A percentile compares a stretch with the other conserved stretches of the same genome.
These are phyloP conservation scores for Arothron firmamentum DNA, from an alignment of 2,113 vertebrate genomes.

Conservation along the genomic window DNA sequence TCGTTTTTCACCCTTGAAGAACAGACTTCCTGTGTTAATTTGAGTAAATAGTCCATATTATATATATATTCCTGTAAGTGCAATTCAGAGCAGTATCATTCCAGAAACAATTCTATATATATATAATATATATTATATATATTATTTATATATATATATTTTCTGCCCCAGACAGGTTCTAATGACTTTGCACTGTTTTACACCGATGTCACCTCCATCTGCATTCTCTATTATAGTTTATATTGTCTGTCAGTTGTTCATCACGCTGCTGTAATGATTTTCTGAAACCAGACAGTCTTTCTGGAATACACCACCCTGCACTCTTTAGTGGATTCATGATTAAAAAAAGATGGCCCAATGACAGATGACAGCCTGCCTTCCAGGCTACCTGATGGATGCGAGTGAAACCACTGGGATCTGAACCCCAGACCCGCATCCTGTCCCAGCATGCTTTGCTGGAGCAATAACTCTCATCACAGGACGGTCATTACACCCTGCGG, in stretches of 20 bases:
- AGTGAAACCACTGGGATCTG: too few relatives aligned
- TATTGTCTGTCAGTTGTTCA: slow-evolving; percentile 38
- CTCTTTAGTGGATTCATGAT: slow-evolving; percentile 7
- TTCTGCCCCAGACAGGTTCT: background rate
- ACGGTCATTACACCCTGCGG: slow-evolving; percentile 44
- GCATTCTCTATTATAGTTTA: slow-evolving; percentile 46
- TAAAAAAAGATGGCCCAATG: background rate
- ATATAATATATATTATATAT: too few relatives aligned
- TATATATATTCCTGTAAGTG: background rate
- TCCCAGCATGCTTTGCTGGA: slow-evolving; percentile 26
- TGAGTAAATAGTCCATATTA: background rate
- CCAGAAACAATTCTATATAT: background rate
- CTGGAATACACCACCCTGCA: slow-evolving; percentile 3
- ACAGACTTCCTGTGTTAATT: background rate
- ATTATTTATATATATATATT: too few relatives aligned
- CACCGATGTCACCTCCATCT: slow-evolving; percentile 42
- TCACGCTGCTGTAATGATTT: slow-evolving; percentile 45
- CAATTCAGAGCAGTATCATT: background rate
- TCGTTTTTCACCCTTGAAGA: background rate
- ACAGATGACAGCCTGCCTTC: background rate
- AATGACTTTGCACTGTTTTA: background rate
- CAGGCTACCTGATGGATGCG: too few relatives aligned
- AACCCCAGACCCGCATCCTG: background rate
- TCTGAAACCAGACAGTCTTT: slow-evolving; percentile 44
- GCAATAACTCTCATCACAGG: slow-evolving; percentile 61